A percentile compares a stretch with the other conserved stretches of the same genome.
These are phyloP conservation scores for Nomada ruficornis DNA, from an alignment of 2,888 invertebrate genomes.

Conservation along the genomic window DNA sequence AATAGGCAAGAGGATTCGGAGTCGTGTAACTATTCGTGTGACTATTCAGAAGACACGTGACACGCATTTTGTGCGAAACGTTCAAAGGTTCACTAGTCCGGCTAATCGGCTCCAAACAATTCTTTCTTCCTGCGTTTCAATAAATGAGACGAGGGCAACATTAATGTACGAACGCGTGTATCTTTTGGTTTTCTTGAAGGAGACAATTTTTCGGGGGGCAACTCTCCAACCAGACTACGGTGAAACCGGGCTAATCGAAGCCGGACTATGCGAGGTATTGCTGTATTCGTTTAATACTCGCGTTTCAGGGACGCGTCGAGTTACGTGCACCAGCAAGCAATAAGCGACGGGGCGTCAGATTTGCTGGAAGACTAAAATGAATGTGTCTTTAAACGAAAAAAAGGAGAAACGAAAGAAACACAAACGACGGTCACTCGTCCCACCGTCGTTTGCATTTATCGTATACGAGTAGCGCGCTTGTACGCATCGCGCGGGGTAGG, in stretches of 20 bases:
- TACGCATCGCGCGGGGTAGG: constrained; percentile 33
- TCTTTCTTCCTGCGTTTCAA: no score
- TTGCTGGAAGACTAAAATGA: not conserved
- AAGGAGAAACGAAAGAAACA: not conserved
- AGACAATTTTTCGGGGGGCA: no score
- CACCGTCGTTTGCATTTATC: constrained; percentile 15
- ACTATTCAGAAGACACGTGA: not conserved
- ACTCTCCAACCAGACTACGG: no score
- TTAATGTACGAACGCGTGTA: no score
- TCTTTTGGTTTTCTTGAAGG: no score
- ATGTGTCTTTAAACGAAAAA: not conserved
- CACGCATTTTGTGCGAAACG: not conserved
- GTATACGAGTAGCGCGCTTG: not conserved
- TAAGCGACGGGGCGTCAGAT: constrained; percentile 44
- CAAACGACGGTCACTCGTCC: not conserved
- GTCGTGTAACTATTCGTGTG: no score
- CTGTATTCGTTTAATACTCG: not conserved
- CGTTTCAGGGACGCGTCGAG: constrained; percentile 43
- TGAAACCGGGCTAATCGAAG: no score
- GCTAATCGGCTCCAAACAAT: no score
- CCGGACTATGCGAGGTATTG: no score
- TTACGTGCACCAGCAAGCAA: constrained; percentile 35
- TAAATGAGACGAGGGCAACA: no score
- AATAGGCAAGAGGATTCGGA: not conserved
- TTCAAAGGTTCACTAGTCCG: not conserved